Evolutionary conservation across 2,797 vertebrate genomes (phyloP).

Genomic region (Sebastes paucispinis): DNA sequence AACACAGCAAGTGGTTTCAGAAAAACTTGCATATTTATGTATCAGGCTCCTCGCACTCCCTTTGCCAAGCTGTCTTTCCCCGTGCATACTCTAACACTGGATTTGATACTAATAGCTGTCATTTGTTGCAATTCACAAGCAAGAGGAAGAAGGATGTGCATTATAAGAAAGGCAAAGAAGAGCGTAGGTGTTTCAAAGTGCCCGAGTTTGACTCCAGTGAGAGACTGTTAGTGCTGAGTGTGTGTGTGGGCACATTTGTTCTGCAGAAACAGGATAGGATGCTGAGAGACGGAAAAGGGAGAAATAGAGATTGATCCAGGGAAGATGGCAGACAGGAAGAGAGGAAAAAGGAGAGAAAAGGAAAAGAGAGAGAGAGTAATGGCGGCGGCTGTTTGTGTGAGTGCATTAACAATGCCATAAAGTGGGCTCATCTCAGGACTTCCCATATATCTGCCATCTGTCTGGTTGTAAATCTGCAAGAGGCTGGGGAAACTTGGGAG

Average conservation of each 20-base stretch:
- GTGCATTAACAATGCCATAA: slow-evolving; percentile 98
- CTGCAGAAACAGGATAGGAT: slow-evolving; percentile 59
- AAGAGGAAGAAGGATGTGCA: slow-evolving; percentile 70
- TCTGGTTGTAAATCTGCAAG: slow-evolving; percentile 94
- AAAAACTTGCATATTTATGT: slow-evolving; percentile 61
- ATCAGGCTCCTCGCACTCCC: slow-evolving; percentile 36
- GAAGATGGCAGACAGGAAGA: slow-evolving; percentile 68
- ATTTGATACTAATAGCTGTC: slow-evolving; percentile 90
- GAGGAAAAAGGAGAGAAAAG: slow-evolving; percentile 29
- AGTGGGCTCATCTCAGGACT: slow-evolving; percentile 96
- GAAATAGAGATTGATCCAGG: slow-evolving; percentile 88
- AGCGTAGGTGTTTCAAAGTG: slow-evolving; percentile 76
- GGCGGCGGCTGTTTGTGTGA: slow-evolving; percentile 91
- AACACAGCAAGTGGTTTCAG: slow-evolving; percentile 54
- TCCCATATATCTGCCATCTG: slow-evolving; percentile 96
- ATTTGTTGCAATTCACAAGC: slow-evolving; percentile 91
- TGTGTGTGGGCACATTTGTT: slow-evolving; percentile 60
- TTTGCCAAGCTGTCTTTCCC: slow-evolving; percentile 48
- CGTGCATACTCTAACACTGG: slow-evolving; percentile 57
- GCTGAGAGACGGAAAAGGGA: slow-evolving; percentile 82
- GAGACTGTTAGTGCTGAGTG: slow-evolving; percentile 60
- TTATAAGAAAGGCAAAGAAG: slow-evolving; percentile 73
- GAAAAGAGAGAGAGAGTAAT: slow-evolving; percentile 66
- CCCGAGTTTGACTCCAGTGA: slow-evolving; percentile 65
- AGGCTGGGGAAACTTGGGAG: slow-evolving; percentile 77